Base-by-base conservation (phyloP, 2,113 vertebrate genomes). In the Lagopus leucura region DNA sequence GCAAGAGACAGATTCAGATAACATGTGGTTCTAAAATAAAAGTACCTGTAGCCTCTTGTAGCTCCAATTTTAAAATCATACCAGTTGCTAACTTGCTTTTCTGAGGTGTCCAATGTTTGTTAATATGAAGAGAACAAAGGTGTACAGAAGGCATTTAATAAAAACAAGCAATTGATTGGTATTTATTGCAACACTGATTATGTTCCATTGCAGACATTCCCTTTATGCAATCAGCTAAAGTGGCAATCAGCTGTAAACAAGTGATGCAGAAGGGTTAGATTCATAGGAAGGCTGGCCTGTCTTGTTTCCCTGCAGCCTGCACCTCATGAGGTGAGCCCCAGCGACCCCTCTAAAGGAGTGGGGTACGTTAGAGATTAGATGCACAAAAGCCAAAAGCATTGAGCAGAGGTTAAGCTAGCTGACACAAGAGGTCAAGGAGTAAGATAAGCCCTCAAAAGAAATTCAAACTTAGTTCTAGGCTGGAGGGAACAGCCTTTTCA, bases 221-320 rank as follows among this genome's bases (percentile, higher is more conserved):
- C 78, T 93, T 92, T 88, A 88, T 92, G 79, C 84, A 78, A 52
- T 87, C 89, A 71, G 45, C 57, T 86, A 1, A 74, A 75, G 80
- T 54, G 77, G 88, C 52, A 83, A 25, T 60, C 22, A 6, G 4
- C 38, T 75, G 90, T 80, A 82, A 88, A 80, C 50, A 89, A 82
- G 55, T 36, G 60, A 28, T 25, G 36, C 14, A 25, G 42, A 38
- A 61, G 36, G 45, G 19, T 12, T 50, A 32, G 25, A 77, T 28
- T 94, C 75, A 74, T 60, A 24, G 54, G 69, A 69, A 9, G 1
- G 32, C 5, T 73, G 0, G 21, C n/a, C 82, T 58, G 48, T 55
- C 45, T 70, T 61, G 11, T 80, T 72, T 45, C 71, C 30, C 83
- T 48, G 57, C 36, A 57, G 15, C 65, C 78, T 80, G 10, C n/a